phyloP scores from a whole-genome alignment of 2,888 invertebrate genomes.

The Cryptus viduatorius region DNA sequence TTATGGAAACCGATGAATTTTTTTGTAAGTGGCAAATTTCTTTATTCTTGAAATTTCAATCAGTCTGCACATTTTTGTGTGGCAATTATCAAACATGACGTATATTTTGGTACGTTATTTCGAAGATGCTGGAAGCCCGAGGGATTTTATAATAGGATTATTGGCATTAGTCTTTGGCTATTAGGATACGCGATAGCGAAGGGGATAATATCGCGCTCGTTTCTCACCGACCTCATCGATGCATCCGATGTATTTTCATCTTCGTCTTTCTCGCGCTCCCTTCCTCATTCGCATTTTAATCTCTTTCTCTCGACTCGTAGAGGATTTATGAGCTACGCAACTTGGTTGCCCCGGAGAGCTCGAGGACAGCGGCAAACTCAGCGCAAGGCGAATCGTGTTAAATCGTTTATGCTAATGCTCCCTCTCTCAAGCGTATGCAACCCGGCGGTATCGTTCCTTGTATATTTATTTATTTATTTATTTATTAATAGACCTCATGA shows the following conservation, averaged over 20 bases:
- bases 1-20: too few species aligned
- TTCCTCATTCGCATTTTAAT: conserved; percentile 57
- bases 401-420: conserved; percentile 65
- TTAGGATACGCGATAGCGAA: conserved; percentile 42
- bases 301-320: conserved; percentile 48
- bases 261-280: conserved; percentile 33
- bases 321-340: conserved; percentile 64
- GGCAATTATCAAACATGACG: too few species aligned
- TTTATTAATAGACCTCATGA: conserved; percentile 48
- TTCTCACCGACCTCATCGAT: conserved; percentile 58
- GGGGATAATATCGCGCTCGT: conserved; percentile 56
- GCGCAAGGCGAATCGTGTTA: conserved; percentile 65
- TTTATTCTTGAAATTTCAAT: too few species aligned
- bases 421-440: conserved; percentile 14
- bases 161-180: conserved; percentile 57
- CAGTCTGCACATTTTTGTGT: too few species aligned
- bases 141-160: conserved; percentile 51
- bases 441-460: conserved; percentile 15
- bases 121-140: conserved; percentile 7
- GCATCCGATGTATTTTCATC: conserved; percentile 25
- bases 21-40: too few species aligned
- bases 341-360: conserved; percentile 57
- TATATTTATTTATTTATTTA: conserved; percentile 50
- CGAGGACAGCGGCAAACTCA: conserved; percentile 45
- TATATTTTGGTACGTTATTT: neutral